phyloP scores from a whole-genome alignment of 2,797 vertebrate species.

The Enteromius thamalakanensis region DNA sequence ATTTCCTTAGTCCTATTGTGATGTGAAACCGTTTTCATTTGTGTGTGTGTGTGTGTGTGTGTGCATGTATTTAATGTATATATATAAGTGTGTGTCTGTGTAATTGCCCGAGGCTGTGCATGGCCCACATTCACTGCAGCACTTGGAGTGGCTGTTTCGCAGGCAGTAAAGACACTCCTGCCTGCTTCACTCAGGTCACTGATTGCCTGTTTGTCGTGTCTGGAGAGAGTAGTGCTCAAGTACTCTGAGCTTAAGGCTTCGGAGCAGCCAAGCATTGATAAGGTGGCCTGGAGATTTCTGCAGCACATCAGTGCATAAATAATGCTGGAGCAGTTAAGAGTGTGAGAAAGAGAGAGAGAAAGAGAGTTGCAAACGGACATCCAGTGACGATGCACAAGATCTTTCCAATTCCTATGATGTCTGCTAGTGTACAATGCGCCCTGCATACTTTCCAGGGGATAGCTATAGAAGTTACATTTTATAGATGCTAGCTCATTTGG shows the following conservation, averaged over 20 bases:
- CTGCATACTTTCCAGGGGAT: neutral
- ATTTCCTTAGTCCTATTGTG: slow-evolving; percentile 58
- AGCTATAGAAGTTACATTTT: neutral
- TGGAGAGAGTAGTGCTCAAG: slow-evolving; percentile 8
- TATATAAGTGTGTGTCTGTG: slow-evolving; percentile 8
- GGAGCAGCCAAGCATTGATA: slow-evolving; percentile 28
- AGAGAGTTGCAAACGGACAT: neutral
- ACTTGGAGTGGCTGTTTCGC: slow-evolving; percentile 35
- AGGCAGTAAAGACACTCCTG: slow-evolving; percentile 28
- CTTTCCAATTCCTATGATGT: neutral
- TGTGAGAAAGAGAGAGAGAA: slow-evolving; percentile 24
- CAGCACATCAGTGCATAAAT: slow-evolving; percentile 20
- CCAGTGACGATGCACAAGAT: slow-evolving; percentile 3
- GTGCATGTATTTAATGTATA: neutral
- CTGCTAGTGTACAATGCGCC: neutral
- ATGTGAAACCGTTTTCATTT: slow-evolving; percentile 31
- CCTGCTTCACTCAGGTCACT: slow-evolving; percentile 37
- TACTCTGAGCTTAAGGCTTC: slow-evolving; percentile 9
- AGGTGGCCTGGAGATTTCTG: slow-evolving; percentile 27
- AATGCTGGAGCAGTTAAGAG: neutral
- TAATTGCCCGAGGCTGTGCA: slow-evolving; percentile 42
- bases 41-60: slow-evolving; percentile 18
- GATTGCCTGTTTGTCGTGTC: slow-evolving; percentile 29
- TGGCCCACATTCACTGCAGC: slow-evolving; percentile 50
- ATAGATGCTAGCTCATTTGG: neutral